Evolutionary conservation across 2,888 invertebrate species (phyloP).

Genomic region (Tetragonisca angustula): DNA sequence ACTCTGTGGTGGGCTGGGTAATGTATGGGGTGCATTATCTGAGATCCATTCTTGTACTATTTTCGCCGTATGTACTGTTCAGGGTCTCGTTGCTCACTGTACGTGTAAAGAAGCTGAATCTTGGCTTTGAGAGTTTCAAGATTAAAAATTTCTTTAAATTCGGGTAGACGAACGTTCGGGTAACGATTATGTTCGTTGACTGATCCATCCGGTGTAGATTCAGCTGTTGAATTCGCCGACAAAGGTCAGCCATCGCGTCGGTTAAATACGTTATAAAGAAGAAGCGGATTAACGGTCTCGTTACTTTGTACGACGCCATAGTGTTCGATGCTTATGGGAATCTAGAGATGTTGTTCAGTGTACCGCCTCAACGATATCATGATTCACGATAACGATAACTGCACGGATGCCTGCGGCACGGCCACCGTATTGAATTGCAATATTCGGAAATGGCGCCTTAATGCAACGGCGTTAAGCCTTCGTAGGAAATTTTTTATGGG

Average conservation of each 20-base stretch:
- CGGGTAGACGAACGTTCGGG: no score
- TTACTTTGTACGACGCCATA: constrained; percentile 66
- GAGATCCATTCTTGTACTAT: no score
- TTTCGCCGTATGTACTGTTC: no score
- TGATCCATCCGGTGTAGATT: no score
- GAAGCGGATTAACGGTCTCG: constrained; percentile 65
- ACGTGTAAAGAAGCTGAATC: no score
- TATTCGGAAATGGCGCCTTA: constrained; percentile 60
- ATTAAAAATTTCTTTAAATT: no score
- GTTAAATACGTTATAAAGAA: constrained; percentile 52
- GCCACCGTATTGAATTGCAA: constrained; percentile 69
- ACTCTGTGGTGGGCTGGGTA: no score
- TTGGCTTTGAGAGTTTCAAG: no score
- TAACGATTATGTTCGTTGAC: no score
- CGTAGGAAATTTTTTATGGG: constrained; percentile 6
- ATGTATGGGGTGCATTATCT: no score
- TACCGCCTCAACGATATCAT: constrained; percentile 62
- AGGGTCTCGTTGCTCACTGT: no score
- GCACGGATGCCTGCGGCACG: constrained; percentile 58
- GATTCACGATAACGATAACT: constrained; percentile 70
- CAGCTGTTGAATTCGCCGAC: constrained; percentile 50
- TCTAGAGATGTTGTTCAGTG: constrained; percentile 50
- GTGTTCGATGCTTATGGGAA: constrained; percentile 53
- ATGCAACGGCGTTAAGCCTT: constrained; percentile 13
- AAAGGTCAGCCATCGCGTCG: constrained; percentile 46